These are phyloP conservation scores for Lepidurus couesii DNA, from an alignment of 1,140 invertebrate genomes.

Conservation along the genomic window DNA sequence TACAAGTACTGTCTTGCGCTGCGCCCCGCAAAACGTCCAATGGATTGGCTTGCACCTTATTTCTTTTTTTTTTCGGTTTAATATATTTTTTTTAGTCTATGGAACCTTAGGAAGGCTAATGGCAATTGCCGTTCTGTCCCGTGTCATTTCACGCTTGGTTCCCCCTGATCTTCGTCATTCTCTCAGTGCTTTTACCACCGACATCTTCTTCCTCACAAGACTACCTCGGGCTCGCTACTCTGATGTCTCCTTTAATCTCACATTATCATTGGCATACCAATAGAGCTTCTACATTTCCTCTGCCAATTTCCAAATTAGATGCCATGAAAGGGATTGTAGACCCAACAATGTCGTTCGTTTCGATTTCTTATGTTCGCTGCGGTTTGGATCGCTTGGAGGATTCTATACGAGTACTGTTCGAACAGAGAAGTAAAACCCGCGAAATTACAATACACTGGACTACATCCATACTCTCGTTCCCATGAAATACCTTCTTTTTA, in stretches of 20 bases:
- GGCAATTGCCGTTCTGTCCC: slow-evolving; percentile 7
- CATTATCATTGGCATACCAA: slow-evolving; percentile 7
- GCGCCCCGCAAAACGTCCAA: background rate
- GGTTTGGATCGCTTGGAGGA: too few species aligned
- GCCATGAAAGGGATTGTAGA: background rate
- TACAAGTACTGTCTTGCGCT: background rate
- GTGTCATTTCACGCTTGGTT: background rate
- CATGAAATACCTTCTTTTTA: background rate
- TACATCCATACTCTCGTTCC: background rate
- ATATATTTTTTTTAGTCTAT: background rate
- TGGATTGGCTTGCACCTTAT: background rate
- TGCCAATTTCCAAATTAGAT: background rate
- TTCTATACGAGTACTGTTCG: too few species aligned
- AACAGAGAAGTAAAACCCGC: too few species aligned
- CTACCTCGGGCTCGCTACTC: background rate
- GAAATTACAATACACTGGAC: background rate
- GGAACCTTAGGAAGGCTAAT: background rate
- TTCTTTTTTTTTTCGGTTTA: background rate
- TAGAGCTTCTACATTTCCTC: background rate
- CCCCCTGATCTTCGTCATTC: background rate
- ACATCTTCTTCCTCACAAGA: background rate
- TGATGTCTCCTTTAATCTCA: slow-evolving; percentile 22
- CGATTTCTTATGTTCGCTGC: too few species aligned
- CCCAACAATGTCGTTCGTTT: background rate
- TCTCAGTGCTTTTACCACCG: background rate